Conservation (phyloP, 2,888 invertebrate species). For the Octodonta nipae region DNA sequence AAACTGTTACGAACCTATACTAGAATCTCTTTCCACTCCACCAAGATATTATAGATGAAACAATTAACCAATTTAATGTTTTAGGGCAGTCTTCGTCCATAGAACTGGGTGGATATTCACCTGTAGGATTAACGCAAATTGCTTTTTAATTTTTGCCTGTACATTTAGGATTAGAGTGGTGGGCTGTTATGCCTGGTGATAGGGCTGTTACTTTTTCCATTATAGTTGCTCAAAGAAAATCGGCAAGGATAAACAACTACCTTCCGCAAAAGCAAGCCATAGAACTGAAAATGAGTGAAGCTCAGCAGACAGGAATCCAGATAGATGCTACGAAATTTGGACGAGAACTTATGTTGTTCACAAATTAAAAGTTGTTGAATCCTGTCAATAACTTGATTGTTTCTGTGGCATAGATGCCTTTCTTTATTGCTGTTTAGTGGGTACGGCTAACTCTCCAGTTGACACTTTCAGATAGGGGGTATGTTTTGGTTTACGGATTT, state of each 20-base stretch:
- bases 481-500: conserved; percentile 86
- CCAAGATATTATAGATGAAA: conserved; percentile 24
- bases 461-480: conserved; percentile 83
- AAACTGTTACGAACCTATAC: conserved; percentile 15
- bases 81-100: conserved; percentile 63
- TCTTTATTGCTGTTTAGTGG: conserved; percentile 82
- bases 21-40: conserved; percentile 28
- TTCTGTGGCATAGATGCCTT: conserved; percentile 66
- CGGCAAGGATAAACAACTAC: conserved; percentile 68
- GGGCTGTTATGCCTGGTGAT: conserved; percentile 68
- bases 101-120: conserved; percentile 72
- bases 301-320: conserved; percentile 65
- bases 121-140: conserved; percentile 69
- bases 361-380: conserved; percentile 70
- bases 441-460: conserved; percentile 83
- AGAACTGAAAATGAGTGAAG: conserved; percentile 75
- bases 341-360: conserved; percentile 66
- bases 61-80: conserved; percentile 26
- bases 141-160: conserved; percentile 74
- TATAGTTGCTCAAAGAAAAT: conserved; percentile 65
- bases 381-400: conserved; percentile 67
- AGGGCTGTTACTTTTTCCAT: conserved; percentile 70
- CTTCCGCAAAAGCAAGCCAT: conserved; percentile 73
- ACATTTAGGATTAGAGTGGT: conserved; percentile 80
- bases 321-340: conserved; percentile 61